These are phyloP conservation scores for Xenentodon cancila DNA, from an alignment of 2,797 vertebrate genomes.

Conservation along the genomic window DNA sequence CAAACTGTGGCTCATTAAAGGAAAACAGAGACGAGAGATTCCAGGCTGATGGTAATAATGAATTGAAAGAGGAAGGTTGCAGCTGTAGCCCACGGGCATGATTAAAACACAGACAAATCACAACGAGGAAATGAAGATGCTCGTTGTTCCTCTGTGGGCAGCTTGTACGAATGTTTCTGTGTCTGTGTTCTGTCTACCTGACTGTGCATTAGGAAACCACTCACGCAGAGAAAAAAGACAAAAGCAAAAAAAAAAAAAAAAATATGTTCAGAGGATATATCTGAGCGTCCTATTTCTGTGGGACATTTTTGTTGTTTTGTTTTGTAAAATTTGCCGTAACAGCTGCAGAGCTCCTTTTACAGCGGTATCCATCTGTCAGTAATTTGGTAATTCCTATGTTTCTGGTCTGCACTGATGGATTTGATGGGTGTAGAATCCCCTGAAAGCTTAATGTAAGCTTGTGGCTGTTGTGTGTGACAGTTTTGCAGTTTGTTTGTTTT, in stretches of 20 bases:
- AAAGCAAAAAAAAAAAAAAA: background rate
- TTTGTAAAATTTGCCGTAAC: background rate
- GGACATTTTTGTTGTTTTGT: background rate
- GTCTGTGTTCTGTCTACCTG: background rate
- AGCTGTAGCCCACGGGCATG: constrained; percentile 42
- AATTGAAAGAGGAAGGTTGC: constrained; percentile 28
- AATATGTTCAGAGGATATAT: background rate
- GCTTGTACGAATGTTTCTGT: background rate
- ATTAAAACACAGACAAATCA: constrained; percentile 47
- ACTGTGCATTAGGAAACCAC: constrained; percentile 10
- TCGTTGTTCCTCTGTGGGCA: constrained; percentile 13
- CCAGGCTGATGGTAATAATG: constrained; percentile 43
- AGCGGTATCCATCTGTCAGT: too few relatives aligned
- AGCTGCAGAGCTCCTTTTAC: too few relatives aligned
- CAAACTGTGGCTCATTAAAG: constrained; percentile 59
- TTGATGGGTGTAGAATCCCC: too few relatives aligned
- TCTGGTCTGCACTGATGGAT: too few relatives aligned
- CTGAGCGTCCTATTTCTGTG: too few relatives aligned
- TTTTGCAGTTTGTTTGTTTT: too few relatives aligned
- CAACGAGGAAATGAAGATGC: constrained; percentile 43
- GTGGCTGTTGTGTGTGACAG: too few relatives aligned
- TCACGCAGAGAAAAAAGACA: constrained; percentile 3
- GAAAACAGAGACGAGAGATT: constrained; percentile 41
- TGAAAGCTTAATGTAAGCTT: too few relatives aligned
- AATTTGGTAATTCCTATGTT: too few relatives aligned